Percentiles rank a stretch among this genome's conserved stretches.
These are phyloP conservation scores for Elephas maximus DNA, from an alignment of 2,113 vertebrate species.

Conservation along the genomic window DNA sequence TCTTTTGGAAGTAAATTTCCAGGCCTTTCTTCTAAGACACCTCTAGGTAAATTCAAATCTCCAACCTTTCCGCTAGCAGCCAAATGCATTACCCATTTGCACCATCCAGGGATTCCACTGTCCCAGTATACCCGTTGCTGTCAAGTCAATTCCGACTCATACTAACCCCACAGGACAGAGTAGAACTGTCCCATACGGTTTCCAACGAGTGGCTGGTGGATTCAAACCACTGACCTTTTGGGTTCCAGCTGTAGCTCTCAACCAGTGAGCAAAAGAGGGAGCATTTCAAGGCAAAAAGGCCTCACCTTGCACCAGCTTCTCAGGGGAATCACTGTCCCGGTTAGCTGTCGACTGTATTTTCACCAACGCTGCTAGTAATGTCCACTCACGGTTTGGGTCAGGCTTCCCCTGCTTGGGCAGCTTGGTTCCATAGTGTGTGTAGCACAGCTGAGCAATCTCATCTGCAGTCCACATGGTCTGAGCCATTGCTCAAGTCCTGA, in stretches of 20 bases:
- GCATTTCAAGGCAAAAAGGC: not conserved
- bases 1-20: not conserved
- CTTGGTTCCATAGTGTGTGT: constrained; percentile 87
- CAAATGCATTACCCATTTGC: not conserved
- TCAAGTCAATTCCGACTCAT: too few species aligned
- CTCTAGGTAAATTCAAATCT: too few species aligned
- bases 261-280: not conserved
- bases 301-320: constrained; percentile 65
- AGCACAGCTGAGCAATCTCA: constrained; percentile 92
- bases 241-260: too few species aligned
- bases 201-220: too few species aligned
- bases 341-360: constrained; percentile 79
- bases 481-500: not conserved
- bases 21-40: not conserved
- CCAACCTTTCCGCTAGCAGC: too few species aligned
- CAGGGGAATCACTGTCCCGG: not conserved
- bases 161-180: too few species aligned
- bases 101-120: not conserved
- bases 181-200: too few species aligned
- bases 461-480: constrained; percentile 90
- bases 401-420: constrained; percentile 95
- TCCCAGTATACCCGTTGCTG: not conserved
- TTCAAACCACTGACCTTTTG: too few species aligned
- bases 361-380: constrained; percentile 93
- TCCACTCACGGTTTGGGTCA: constrained; percentile 93